These are phyloP conservation scores for Leucophenga varia DNA, from an alignment of 1,140 invertebrate genomes.

Conservation along the genomic window DNA sequence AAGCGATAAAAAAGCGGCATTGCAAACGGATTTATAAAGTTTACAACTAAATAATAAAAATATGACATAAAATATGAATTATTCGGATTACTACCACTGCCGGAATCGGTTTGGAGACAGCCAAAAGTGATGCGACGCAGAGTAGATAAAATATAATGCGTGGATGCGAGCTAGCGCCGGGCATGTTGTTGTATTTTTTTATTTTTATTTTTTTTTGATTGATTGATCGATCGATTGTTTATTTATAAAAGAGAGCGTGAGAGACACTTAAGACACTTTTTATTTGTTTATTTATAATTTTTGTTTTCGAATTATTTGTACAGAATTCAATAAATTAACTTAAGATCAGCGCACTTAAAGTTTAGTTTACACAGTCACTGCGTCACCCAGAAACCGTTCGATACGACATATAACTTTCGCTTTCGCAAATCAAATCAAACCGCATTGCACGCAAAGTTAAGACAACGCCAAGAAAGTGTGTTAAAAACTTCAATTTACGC, in stretches of 20 bases:
- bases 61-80: slow-evolving; percentile 52
- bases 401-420: slow-evolving; percentile 43
- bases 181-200: slow-evolving; percentile 29
- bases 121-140: slow-evolving; percentile 44
- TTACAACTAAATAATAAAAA: slow-evolving; percentile 48
- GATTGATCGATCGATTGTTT: too few relatives aligned
- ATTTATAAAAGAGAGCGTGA: too few relatives aligned
- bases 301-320: too few relatives aligned
- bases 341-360: too few relatives aligned
- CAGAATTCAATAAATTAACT: too few relatives aligned
- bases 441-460: slow-evolving; percentile 9
- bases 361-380: too few relatives aligned
- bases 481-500: slow-evolving; percentile 33
- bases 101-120: slow-evolving; percentile 45
- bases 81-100: slow-evolving; percentile 40
- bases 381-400: too few relatives aligned
- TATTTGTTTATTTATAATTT: too few relatives aligned
- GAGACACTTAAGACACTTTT: too few relatives aligned
- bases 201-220: too few relatives aligned
- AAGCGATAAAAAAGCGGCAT: slow-evolving; percentile 53
- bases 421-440: slow-evolving; percentile 25
- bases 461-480: slow-evolving; percentile 21
- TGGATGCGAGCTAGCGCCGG: slow-evolving; percentile 40
- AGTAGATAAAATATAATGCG: slow-evolving; percentile 47
- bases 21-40: slow-evolving; percentile 52